Evolutionary conservation across 1,140 invertebrate genomes (phyloP).

Genomic region (Atta colombica): DNA sequence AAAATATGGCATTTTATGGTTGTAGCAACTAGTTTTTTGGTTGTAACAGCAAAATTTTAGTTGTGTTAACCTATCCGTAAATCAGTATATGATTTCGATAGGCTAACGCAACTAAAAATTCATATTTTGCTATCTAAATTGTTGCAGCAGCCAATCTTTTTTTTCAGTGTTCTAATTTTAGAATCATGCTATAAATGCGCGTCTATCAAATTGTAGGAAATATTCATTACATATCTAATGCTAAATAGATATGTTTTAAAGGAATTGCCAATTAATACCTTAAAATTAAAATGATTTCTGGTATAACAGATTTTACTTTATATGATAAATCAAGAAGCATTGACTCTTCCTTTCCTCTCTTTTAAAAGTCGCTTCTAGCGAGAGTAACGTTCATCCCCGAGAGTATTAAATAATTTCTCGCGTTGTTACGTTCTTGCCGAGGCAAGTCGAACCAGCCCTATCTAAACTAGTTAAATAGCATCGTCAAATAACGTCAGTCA

Average conservation of each 20-base stretch:
- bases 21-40: too few species aligned
- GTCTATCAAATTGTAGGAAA: neutral
- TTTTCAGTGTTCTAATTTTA: neutral
- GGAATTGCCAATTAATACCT: neutral
- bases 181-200: neutral
- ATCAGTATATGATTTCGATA: too few species aligned
- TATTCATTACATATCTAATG: neutral
- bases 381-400: conserved; percentile 1
- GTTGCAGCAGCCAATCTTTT: too few species aligned
- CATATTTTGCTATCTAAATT: too few species aligned
- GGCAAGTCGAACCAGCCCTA: conserved; percentile 30
- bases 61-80: too few species aligned
- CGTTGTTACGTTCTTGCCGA: conserved; percentile 42
- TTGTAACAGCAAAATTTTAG: too few species aligned
- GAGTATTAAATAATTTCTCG: conserved; percentile 50
- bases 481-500: conserved; percentile 24
- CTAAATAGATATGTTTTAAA: neutral
- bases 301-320: neutral
- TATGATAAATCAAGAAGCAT: conserved; percentile 16
- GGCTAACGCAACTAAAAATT: too few species aligned
- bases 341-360: neutral
- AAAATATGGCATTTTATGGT: too few species aligned
- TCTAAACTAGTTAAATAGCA: conserved; percentile 34
- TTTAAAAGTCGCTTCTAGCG: conserved; percentile 21
- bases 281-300: neutral